These are phyloP conservation scores for Plagodis dolabraria DNA, from an alignment of 2,888 invertebrate genomes.

Conservation along the genomic window DNA sequence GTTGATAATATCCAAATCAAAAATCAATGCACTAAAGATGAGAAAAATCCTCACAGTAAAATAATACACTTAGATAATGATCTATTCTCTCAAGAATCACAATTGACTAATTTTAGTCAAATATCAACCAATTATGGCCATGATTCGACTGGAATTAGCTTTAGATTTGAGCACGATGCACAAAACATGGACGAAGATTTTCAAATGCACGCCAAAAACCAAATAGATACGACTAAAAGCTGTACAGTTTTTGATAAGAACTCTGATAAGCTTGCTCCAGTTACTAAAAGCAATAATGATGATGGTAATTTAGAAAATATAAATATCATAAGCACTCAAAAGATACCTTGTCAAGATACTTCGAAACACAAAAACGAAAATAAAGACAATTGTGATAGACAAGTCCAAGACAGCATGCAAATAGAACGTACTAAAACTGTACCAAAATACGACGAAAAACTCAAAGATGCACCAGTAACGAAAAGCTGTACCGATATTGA, in stretches of 20 bases:
- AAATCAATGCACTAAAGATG: background rate
- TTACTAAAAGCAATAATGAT: background rate
- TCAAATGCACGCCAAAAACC: background rate
- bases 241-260: constrained; percentile 3
- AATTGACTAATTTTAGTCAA: background rate
- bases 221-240: background rate
- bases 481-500: constrained; percentile 13
- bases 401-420: background rate
- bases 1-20: too few relatives aligned
- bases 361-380: background rate
- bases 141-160: background rate
- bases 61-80: background rate
- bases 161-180: constrained; percentile 5
- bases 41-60: background rate
- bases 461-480: background rate
- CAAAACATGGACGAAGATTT: constrained; percentile 2
- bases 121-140: background rate
- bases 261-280: background rate
- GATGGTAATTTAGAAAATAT: constrained; percentile 9
- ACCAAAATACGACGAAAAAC: background rate
- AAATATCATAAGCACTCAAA: background rate
- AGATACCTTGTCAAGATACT: too few relatives aligned
- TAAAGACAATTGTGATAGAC: background rate
- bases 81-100: constrained; percentile 11
- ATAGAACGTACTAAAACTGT: constrained; percentile 5